Percentiles rank a stretch among this genome's conserved stretches.
These are phyloP conservation scores for Schizothorax lantsangensis DNA, from an alignment of 2,797 vertebrate genomes.

Conservation along the genomic window DNA sequence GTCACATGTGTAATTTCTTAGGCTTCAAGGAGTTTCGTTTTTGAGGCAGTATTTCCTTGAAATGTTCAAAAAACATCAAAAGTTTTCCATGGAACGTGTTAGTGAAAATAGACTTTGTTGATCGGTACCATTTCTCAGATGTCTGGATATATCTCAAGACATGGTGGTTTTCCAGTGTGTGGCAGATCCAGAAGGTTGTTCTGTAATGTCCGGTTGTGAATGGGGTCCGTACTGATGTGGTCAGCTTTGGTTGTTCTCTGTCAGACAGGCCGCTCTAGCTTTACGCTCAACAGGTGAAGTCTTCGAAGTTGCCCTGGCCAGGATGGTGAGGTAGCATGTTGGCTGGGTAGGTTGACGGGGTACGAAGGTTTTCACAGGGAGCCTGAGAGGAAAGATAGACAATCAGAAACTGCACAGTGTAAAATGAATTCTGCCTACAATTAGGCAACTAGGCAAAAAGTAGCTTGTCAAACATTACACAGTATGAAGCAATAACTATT, in stretches of 20 bases:
- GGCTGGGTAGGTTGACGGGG: constrained; percentile 92
- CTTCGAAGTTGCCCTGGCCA: constrained; percentile 95
- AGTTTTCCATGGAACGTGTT: constrained; percentile 64
- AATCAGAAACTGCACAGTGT: neutral
- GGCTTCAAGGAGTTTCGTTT: constrained; percentile 66
- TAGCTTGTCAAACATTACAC: neutral
- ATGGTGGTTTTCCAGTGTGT: constrained; percentile 22
- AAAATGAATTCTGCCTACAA: neutral
- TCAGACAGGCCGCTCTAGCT: constrained; percentile 34
- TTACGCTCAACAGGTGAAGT: constrained; percentile 93
- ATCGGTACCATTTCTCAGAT: constrained; percentile 13
- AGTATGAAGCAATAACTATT: neutral
- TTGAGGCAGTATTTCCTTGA: constrained; percentile 75
- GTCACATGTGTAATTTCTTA: constrained; percentile 64
- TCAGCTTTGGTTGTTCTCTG: constrained; percentile 79
- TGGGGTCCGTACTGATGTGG: constrained; percentile 66
- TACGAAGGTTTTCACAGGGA: constrained; percentile 93
- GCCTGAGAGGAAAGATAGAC: constrained; percentile 75
- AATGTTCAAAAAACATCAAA: constrained; percentile 59
- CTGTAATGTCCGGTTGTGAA: constrained; percentile 61
- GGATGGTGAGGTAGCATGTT: constrained; percentile 99
- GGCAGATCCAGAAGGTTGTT: constrained; percentile 57
- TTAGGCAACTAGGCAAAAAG: neutral
- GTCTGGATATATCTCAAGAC: constrained; percentile 17
- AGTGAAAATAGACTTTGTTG: constrained; percentile 55